Evolutionary conservation across 2,113 vertebrate species (phyloP).

Genomic region (Amphiprion ocellaris): DNA sequence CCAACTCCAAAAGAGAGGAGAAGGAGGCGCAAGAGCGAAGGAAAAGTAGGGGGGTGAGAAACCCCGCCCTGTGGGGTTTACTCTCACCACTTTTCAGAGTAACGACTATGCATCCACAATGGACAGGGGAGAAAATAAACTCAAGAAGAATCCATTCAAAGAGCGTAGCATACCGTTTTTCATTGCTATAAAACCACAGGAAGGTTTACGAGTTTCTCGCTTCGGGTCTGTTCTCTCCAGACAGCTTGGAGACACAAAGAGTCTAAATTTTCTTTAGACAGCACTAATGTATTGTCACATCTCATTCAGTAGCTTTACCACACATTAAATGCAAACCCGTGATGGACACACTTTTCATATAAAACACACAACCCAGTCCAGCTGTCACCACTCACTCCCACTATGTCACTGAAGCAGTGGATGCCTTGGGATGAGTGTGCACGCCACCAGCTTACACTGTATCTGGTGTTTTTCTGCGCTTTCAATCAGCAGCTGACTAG

Average conservation of each 20-base stretch:
- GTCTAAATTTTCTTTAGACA: slow-evolving; percentile 45
- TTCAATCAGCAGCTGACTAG: slow-evolving; percentile 52
- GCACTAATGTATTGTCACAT: slow-evolving; percentile 13
- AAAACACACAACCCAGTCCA: slow-evolving; percentile 4
- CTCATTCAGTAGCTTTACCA: slow-evolving; percentile 10
- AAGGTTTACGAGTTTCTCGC: slow-evolving; percentile 65
- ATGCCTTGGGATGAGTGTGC: slow-evolving; percentile 18
- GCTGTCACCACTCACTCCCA: slow-evolving; percentile 39
- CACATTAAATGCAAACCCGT: neutral
- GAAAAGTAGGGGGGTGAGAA: slow-evolving; percentile 38
- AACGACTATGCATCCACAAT: slow-evolving; percentile 75
- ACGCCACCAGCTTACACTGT: slow-evolving; percentile 21
- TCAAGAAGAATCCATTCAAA: slow-evolving; percentile 51
- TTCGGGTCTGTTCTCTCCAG: slow-evolving; percentile 74
- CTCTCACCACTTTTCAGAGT: slow-evolving; percentile 69
- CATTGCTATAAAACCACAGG: slow-evolving; percentile 43
- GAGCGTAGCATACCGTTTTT: slow-evolving; percentile 30
- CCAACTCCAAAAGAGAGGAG: slow-evolving; percentile 66
- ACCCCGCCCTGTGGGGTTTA: slow-evolving; percentile 68
- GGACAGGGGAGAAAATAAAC: slow-evolving; percentile 75
- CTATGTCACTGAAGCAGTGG: neutral
- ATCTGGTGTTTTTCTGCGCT: slow-evolving; percentile 13
- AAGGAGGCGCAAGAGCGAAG: slow-evolving; percentile 51
- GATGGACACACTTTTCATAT: slow-evolving; percentile 17
- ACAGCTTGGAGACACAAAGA: slow-evolving; percentile 43